A percentile compares a stretch with the other conserved stretches of the same genome.
Evolutionary conservation across 2,113 vertebrate species (phyloP).

Genomic region (Chaenocephalus aceratus): DNA sequence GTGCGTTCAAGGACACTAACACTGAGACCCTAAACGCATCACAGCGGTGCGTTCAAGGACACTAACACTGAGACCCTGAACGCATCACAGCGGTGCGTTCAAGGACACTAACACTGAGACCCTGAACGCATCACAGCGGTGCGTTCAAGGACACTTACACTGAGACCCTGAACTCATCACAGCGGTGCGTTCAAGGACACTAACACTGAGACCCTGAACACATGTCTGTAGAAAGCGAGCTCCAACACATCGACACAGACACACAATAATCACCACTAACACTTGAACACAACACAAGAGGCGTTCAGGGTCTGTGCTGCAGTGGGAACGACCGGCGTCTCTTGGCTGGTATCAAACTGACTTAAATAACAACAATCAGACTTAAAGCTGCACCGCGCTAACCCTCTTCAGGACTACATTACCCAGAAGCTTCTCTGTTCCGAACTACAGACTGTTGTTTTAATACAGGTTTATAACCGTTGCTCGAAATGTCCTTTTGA

Average conservation of each 20-base stretch:
- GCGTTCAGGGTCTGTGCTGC: background rate
- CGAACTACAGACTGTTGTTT: background rate
- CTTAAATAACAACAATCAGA: background rate
- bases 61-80: background rate
- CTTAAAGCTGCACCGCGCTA: conserved; percentile 34
- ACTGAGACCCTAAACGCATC: conserved; percentile 44
- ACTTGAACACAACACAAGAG: background rate
- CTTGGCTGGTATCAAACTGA: background rate
- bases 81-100: too few relatives aligned
- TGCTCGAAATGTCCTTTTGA: too few relatives aligned
- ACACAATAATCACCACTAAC: too few relatives aligned
- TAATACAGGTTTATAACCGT: background rate
- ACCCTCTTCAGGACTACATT: conserved; percentile 13
- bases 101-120: background rate
- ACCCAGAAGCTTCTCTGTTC: conserved; percentile 11
- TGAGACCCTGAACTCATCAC: too few relatives aligned
- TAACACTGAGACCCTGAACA: too few relatives aligned
- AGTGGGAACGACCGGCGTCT: background rate
- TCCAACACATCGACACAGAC: too few relatives aligned
- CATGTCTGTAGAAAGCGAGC: too few relatives aligned
- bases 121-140: too few relatives aligned
- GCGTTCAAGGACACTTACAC: too few relatives aligned
- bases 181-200: too few relatives aligned
- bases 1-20: too few relatives aligned
- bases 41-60: background rate